Evolutionary conservation across 2,888 invertebrate genomes (phyloP).

Genomic region (Lasioglossum vierecki): DNA sequence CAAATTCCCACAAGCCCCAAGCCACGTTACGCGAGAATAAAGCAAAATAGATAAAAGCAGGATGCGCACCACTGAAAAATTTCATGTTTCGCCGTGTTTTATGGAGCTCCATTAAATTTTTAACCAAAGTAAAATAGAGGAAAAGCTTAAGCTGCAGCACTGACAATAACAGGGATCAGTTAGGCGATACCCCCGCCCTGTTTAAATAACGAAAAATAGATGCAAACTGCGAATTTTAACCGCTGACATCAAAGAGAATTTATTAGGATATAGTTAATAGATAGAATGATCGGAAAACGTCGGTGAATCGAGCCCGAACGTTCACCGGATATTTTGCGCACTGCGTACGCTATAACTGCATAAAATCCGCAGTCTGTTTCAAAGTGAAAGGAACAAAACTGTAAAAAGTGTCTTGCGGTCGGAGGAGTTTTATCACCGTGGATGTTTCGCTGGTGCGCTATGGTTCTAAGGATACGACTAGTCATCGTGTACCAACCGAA

Average conservation of each 20-base stretch:
- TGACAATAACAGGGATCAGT: background rate
- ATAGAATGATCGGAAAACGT: background rate
- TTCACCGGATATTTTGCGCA: background rate
- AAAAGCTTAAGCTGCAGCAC: background rate
- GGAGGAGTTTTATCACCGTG: background rate
- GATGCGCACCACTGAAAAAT: background rate
- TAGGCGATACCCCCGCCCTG: background rate
- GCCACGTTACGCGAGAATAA: background rate
- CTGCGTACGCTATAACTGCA: background rate
- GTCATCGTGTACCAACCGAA: slow-evolving; percentile 22
- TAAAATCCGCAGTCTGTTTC: background rate
- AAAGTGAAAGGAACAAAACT: background rate
- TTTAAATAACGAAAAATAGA: background rate
- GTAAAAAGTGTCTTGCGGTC: background rate
- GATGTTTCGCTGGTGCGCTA: background rate
- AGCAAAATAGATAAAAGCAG: background rate
- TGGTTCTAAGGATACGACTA: slow-evolving; percentile 30
- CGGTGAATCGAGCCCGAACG: background rate
- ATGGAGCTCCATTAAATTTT: background rate
- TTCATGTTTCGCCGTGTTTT: background rate
- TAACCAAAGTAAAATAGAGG: background rate
- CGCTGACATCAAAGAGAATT: background rate
- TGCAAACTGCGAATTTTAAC: background rate
- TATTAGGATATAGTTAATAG: background rate
- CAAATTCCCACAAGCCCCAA: background rate